phyloP scores from a whole-genome alignment of 2,113 vertebrate genomes.

The Grantiella picta region DNA sequence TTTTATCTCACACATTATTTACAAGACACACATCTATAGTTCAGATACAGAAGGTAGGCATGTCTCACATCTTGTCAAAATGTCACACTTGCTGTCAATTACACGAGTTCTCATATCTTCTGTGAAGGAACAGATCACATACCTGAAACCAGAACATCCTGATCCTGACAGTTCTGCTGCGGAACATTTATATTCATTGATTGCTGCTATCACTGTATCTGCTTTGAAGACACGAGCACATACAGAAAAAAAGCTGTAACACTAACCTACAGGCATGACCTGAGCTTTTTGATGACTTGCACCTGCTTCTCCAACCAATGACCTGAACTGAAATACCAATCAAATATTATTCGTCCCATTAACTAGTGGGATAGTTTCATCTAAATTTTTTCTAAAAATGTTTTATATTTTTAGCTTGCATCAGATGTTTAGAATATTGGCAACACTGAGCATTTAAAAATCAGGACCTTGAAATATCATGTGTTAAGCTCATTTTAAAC shows the following conservation, averaged over 20 bases:
- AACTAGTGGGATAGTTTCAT: too few species aligned
- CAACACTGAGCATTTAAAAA: not conserved
- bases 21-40: not conserved
- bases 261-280: not conserved
- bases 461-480: not conserved
- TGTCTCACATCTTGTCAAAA: not conserved
- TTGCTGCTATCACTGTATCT: not conserved
- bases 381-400: not conserved
- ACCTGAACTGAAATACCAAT: not conserved
- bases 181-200: not conserved
- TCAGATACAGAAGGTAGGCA: not conserved
- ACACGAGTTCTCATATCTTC: not conserved
- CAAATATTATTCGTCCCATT: not conserved
- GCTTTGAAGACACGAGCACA: not conserved
- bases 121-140: not conserved
- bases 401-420: not conserved
- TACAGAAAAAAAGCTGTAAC: not conserved
- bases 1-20: conserved; percentile 5
- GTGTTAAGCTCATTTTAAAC: not conserved
- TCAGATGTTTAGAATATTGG: not conserved
- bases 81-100: not conserved
- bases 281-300: not conserved
- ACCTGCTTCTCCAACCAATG: not conserved
- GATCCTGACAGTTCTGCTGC: not conserved
- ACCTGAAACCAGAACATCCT: not conserved